Evolutionary conservation across 2,797 vertebrate species (phyloP).

Genomic region (Pangasius mekongensis): DNA sequence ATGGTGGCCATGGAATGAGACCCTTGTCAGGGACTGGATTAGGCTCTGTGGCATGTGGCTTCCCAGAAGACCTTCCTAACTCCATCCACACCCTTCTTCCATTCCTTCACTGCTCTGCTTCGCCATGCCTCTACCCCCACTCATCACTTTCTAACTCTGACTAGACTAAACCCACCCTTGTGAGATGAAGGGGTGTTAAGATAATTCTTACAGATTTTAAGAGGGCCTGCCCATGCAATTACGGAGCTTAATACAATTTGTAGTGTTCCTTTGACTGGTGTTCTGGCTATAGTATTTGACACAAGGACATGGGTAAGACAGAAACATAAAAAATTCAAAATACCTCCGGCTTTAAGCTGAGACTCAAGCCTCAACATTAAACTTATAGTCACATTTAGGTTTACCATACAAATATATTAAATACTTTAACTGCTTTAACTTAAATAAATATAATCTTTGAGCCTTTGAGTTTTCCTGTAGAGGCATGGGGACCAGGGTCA

Average conservation of each 20-base stretch:
- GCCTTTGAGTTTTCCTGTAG: background rate
- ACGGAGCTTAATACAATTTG: constrained; percentile 10
- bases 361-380: background rate
- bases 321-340: background rate
- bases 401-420: constrained; percentile 1
- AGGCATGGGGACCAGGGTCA: no score
- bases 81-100: constrained; percentile 15
- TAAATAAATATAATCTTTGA: background rate
- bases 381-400: background rate
- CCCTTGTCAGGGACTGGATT: constrained; percentile 20
- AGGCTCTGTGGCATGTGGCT: constrained; percentile 27
- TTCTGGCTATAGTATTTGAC: background rate
- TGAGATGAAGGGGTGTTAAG: constrained; percentile 31
- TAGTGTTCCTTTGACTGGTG: background rate
- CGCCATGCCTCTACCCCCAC: background rate
- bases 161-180: constrained; percentile 43
- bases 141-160: constrained; percentile 36
- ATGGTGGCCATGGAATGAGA: constrained; percentile 21
- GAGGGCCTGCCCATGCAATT: background rate
- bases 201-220: constrained; percentile 33
- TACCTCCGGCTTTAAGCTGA: background rate
- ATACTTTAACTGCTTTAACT: background rate
- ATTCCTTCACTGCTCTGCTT: constrained; percentile 27
- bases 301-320: background rate
- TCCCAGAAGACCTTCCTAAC: constrained; percentile 13